A percentile compares a stretch with the other conserved stretches of the same genome.
These are phyloP conservation scores for Rugalucina vietnamica DNA, from an alignment of 2,888 invertebrate genomes.

Conservation along the genomic window DNA sequence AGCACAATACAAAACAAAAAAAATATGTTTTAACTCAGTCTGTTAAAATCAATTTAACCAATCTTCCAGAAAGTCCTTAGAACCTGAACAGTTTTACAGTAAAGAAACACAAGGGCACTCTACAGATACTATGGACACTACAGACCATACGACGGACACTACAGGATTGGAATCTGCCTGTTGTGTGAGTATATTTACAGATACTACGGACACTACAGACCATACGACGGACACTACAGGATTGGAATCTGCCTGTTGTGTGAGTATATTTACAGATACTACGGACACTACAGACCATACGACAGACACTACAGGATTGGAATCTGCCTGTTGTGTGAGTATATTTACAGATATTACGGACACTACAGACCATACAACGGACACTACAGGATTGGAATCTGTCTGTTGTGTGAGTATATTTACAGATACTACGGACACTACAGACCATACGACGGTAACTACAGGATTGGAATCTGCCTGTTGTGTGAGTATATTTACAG, in stretches of 20 bases:
- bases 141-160: slow-evolving; percentile 27
- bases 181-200: slow-evolving; percentile 61
- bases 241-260: slow-evolving; percentile 65
- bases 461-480: slow-evolving; percentile 64
- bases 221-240: slow-evolving; percentile 28
- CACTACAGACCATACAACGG: slow-evolving; percentile 40
- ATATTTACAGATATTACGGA: too few relatives aligned
- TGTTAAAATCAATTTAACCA: too few relatives aligned
- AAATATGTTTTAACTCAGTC: too few relatives aligned
- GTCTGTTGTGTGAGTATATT: slow-evolving; percentile 64
- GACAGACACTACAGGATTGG: slow-evolving; percentile 47
- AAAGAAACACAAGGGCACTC: slow-evolving; percentile 50
- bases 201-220: too few relatives aligned
- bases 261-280: too few relatives aligned
- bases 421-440: too few relatives aligned
- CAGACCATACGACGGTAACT: too few relatives aligned
- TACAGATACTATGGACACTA: slow-evolving; percentile 29
- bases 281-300: too few relatives aligned
- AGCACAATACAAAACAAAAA: too few relatives aligned
- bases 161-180: slow-evolving; percentile 64
- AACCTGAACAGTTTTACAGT: slow-evolving; percentile 64
- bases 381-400: slow-evolving; percentile 58
- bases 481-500: slow-evolving; percentile 63
- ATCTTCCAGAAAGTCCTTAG: slow-evolving; percentile 54
- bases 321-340: slow-evolving; percentile 65